phyloP scores from a whole-genome alignment of 2,113 vertebrate genomes.

The Gobio gobio region DNA sequence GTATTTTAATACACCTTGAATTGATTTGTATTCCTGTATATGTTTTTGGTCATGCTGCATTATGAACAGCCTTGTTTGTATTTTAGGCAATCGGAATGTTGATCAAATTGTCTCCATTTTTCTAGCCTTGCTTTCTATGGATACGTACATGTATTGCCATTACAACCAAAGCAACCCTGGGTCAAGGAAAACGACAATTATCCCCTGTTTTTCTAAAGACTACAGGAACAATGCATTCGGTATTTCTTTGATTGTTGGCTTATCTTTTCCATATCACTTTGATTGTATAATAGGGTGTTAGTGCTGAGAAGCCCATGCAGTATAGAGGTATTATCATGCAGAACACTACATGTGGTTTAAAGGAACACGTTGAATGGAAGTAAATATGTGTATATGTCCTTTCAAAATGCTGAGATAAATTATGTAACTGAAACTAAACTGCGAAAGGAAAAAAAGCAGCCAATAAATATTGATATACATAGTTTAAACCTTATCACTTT shows the following conservation, averaged over 20 bases:
- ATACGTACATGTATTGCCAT: slow-evolving; percentile 49
- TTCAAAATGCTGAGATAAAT: slow-evolving; percentile 69
- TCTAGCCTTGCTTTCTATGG: slow-evolving; percentile 44
- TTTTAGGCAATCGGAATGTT: slow-evolving; percentile 69
- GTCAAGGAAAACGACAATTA: slow-evolving; percentile 34
- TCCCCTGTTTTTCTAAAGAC: slow-evolving; percentile 50
- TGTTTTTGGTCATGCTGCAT: slow-evolving; percentile 41
- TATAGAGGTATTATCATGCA: slow-evolving; percentile 63
- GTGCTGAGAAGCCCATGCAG: slow-evolving; percentile 61
- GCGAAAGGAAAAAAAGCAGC: slow-evolving; percentile 58
- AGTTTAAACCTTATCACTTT: slow-evolving; percentile 45
- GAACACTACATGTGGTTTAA: slow-evolving; percentile 65
- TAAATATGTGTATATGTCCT: slow-evolving; percentile 73
- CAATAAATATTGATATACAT: slow-evolving; percentile 75
- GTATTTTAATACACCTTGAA: slow-evolving; percentile 35
- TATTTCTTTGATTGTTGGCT: slow-evolving; percentile 50
- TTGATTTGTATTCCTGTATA: slow-evolving; percentile 43
- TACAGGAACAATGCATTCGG: slow-evolving; percentile 54
- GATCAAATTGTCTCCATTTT: slow-evolving; percentile 54
- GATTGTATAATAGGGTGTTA: slow-evolving; percentile 71
- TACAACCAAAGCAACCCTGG: slow-evolving; percentile 66
- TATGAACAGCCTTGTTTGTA: slow-evolving; percentile 60
- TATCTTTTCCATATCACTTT: slow-evolving; percentile 63
- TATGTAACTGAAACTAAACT: slow-evolving; percentile 69
- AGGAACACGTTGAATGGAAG: slow-evolving; percentile 65